These are phyloP conservation scores for Platycheirus albimanus DNA, from an alignment of 2,888 invertebrate species.

Conservation along the genomic window DNA sequence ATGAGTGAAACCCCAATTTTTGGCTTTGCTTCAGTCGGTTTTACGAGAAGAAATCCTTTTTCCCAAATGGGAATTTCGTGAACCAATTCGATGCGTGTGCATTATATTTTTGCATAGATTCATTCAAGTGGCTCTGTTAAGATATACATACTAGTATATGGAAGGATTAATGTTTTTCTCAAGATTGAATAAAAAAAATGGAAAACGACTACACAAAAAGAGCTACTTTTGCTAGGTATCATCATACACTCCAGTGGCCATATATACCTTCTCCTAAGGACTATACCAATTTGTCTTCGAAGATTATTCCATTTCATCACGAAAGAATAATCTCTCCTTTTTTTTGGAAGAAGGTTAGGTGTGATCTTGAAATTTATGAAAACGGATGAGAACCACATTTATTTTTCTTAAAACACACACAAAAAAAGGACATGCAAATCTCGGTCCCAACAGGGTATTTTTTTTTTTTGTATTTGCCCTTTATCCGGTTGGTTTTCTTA, in stretches of 20 bases:
- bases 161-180: not conserved
- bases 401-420: conserved; percentile 5
- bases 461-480: conserved; percentile 8
- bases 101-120: too few relatives aligned
- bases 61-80: conserved; percentile 4
- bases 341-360: not conserved
- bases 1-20: conserved; percentile 2
- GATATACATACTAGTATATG: too few relatives aligned
- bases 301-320: conserved; percentile 28
- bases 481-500: conserved; percentile 12
- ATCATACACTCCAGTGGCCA: not conserved
- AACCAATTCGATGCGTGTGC: conserved; percentile 3
- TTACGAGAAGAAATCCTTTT: conserved; percentile 12
- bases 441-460: not conserved
- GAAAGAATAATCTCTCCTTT: not conserved
- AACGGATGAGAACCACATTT: conserved; percentile 12
- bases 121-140: conserved; percentile 7
- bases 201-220: not conserved
- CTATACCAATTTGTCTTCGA: conserved; percentile 7
- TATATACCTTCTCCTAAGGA: not conserved
- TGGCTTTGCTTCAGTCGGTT: conserved; percentile 2
- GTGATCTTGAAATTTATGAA: conserved; percentile 22
- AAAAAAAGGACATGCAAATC: conserved; percentile 16
- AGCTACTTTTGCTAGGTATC: too few relatives aligned
- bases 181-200: not conserved